phyloP scores from a whole-genome alignment of 2,888 invertebrate genomes.

The Cistogaster globosa region DNA sequence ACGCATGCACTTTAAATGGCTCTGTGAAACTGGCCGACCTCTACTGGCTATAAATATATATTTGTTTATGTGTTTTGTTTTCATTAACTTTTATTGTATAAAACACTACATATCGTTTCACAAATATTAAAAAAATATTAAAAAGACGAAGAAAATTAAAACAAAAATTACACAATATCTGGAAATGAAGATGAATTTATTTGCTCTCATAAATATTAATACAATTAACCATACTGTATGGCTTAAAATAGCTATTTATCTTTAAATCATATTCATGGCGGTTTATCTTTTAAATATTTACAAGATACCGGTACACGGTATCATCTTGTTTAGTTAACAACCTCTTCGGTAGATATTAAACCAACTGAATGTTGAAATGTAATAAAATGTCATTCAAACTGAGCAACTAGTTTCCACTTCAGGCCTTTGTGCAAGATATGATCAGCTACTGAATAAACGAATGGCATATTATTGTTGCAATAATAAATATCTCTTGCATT shows the following conservation, averaged over 20 bases:
- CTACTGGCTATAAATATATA: not conserved
- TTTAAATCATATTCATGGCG: slow-evolving; percentile 28
- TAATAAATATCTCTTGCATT: slow-evolving; percentile 22
- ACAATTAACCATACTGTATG: not conserved
- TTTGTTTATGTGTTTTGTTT: not conserved
- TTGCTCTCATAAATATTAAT: slow-evolving; percentile 35
- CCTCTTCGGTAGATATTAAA: slow-evolving; percentile 31
- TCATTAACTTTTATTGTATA: slow-evolving; percentile 4
- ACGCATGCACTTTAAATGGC: slow-evolving; percentile 22
- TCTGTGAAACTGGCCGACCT: slow-evolving; percentile 2
- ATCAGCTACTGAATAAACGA: slow-evolving; percentile 15
- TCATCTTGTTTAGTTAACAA: slow-evolving; percentile 16
- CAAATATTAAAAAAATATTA: slow-evolving; percentile 1
- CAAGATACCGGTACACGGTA: not conserved
- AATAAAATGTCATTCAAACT: slow-evolving; percentile 44
- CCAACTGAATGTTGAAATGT: slow-evolving; percentile 49
- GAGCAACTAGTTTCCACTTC: slow-evolving; percentile 18
- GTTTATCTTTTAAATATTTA: slow-evolving; percentile 23
- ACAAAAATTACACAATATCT: slow-evolving; percentile 53
- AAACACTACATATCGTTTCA: slow-evolving; percentile 22
- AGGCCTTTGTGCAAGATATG: not conserved
- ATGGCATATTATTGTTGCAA: slow-evolving; percentile 36
- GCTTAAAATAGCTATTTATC: slow-evolving; percentile 10
- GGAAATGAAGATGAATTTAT: slow-evolving; percentile 57
- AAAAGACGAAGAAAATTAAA: not conserved